Percentiles rank a stretch among this genome's conserved stretches.
Evolutionary conservation across 2,888 invertebrate genomes (phyloP).

Genomic region (Sepiola atlantica): DNA sequence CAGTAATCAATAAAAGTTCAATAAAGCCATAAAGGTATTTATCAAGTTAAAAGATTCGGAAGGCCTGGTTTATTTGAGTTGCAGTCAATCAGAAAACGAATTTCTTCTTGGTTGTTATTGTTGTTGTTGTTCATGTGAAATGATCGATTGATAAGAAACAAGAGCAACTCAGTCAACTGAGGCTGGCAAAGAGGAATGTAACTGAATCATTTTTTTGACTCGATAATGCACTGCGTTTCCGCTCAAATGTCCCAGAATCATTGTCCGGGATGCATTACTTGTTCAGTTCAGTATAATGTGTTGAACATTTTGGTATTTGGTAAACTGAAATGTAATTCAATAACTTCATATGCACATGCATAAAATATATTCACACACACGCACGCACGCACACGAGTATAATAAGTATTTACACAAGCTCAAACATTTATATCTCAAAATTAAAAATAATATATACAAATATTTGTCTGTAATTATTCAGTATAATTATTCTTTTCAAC

Average conservation of each 20-base stretch:
- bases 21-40: background rate
- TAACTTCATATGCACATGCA: too few relatives aligned
- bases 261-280: background rate
- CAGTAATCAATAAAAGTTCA: background rate
- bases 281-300: background rate
- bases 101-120: too few relatives aligned
- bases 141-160: background rate
- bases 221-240: background rate
- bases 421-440: too few relatives aligned
- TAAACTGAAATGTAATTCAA: too few relatives aligned
- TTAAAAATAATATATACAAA: too few relatives aligned
- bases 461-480: too few relatives aligned
- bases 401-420: too few relatives aligned
- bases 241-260: background rate
- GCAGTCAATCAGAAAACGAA: background rate
- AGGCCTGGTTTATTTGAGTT: background rate
- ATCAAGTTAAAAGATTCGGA: background rate
- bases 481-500: too few relatives aligned
- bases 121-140: background rate
- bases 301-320: background rate
- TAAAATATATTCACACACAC: background rate
- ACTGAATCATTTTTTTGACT: background rate
- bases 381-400: background rate
- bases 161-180: background rate
- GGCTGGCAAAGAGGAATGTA: background rate